Evolutionary conservation across 37 sponge, comb jelly and placozoan species (phyloP), one percentile per base, ranked within the genome.

Genomic region (Petrosia ficiformis): DNA sequence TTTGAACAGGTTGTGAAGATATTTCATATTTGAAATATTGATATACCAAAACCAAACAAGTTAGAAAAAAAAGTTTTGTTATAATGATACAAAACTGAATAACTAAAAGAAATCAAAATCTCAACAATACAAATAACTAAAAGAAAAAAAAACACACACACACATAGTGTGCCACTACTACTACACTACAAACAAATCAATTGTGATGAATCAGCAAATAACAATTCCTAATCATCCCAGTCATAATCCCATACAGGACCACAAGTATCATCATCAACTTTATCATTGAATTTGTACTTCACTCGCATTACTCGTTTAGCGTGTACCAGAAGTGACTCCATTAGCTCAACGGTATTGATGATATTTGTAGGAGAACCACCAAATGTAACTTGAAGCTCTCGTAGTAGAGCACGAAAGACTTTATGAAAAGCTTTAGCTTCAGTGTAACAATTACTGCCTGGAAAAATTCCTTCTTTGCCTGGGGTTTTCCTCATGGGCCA

Each of bases 171-270:
- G n/a, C n/a, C n/a, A n/a, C n/a, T n/a, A n/a, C n/a, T n/a, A n/a
- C n/a, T n/a, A n/a, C n/a, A n/a, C n/a, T n/a, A n/a, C n/a, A n/a
- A n/a, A n/a, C n/a, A n/a, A n/a, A n/a, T n/a, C n/a, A n/a, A n/a
- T n/a, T n/a, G n/a, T n/a, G n/a, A n/a, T n/a, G n/a, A n/a, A n/a
- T n/a, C n/a, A n/a, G n/a, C n/a, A n/a, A n/a, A n/a, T n/a, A n/a
- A n/a, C n/a, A n/a, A n/a, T n/a, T n/a, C n/a, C n/a, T n/a, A n/a
- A n/a, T 77, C 78, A 21, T 52, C 61, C 86, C 86, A 85, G 4
- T 85, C 86, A 78, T 85, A 85, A 30, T 85, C 80, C 80, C 80
- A 85, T 3, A 85, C 80, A 38, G 86, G 86, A 2, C 86, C 86
- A 79, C 86, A 85, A 14, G 79, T 79, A 0, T 78, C 80, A 32